A percentile compares a stretch with the other conserved stretches of the same genome.
Conservation (phyloP, 92 coral and sea anemone genomes). For the Meandrina meandrites region DNA sequence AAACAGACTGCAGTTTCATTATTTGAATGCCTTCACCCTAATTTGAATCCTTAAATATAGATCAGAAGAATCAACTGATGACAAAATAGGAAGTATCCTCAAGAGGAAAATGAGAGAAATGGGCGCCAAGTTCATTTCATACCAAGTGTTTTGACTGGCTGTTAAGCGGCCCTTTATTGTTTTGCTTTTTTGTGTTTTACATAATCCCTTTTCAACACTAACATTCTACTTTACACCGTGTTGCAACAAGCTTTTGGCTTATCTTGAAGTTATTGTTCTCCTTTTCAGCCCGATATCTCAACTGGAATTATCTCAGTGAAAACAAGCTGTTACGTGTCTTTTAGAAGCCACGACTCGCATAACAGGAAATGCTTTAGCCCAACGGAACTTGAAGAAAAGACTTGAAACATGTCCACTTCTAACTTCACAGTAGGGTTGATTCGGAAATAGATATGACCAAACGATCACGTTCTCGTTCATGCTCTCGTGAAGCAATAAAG, state of each 20-base stretch:
- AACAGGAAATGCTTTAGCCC: slow-evolving; percentile 43
- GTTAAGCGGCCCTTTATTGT: neutral
- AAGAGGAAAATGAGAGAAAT: neutral
- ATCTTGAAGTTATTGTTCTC: neutral
- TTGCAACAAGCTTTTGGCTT: slow-evolving; percentile 4
- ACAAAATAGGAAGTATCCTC: neutral
- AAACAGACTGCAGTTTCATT: neutral
- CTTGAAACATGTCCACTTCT: neutral
- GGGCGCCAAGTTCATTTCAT: slow-evolving; percentile 10
- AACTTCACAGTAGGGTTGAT: slow-evolving; percentile 1
- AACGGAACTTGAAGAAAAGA: neutral
- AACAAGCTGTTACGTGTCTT: slow-evolving; percentile 41
- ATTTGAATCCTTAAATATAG: neutral
- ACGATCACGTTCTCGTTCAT: neutral
- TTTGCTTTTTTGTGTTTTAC: neutral
- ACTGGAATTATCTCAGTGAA: neutral
- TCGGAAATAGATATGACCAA: neutral
- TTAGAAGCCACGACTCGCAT: slow-evolving; percentile 17
- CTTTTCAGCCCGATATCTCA: neutral
- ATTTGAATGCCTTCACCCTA: neutral
- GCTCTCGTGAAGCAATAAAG: neutral
- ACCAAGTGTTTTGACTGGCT: neutral
- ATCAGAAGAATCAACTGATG: neutral
- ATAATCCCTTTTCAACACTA: neutral
- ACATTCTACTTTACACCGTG: slow-evolving; percentile 16